Evolutionary conservation across 1,140 invertebrate genomes (phyloP), one percentile per base, ranked within the genome.

Genomic region (Drosophila sechellia): DNA sequence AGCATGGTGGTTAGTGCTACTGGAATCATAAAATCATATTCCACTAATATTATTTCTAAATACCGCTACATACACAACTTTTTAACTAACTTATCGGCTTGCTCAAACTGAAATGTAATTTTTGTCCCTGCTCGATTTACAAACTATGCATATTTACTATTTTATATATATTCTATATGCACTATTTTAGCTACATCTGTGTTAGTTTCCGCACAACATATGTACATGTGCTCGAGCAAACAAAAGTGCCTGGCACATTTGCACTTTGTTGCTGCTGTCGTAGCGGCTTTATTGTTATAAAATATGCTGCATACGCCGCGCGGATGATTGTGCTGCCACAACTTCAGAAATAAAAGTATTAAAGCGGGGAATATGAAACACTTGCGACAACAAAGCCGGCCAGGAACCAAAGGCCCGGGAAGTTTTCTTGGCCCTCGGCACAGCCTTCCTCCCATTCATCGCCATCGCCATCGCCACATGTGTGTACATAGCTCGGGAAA

Each of bases 251-350:
- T 63, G 61, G 55, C 64, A 59, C 58, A 66, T 71, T 68, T 69
- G 55, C 60, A 59, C 78, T 56, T 60, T 72, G 49, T 85, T 85
- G 59, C 31, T 56, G 17, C 50, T 74, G 66, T 20, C 42, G 34
- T 37, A 46, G 57, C 20, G 56, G 55, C 40, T 78, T 52, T 66
- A 55, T 50, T 68, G 55, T 64, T 71, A 57, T 53, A 75, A 60
- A 83, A 86, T 78, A 78, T 87, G 78, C 81, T 70, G 64, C 74
- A 81, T 56, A 59, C 74, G 66, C 42, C 50, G 59, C 81, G 74
- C 68, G 68, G 54, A 77, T 64, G 57, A 86, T 86, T 85, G 68
- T 76, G 81, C 81, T 77, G 74, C 56, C 79, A 52, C 64, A 81
- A 65, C 64, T 76, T 60, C 54, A 46, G 3, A 45, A 72, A 68